phyloP scores from a whole-genome alignment of 2,113 vertebrate species.

The Physeter macrocephalus region DNA sequence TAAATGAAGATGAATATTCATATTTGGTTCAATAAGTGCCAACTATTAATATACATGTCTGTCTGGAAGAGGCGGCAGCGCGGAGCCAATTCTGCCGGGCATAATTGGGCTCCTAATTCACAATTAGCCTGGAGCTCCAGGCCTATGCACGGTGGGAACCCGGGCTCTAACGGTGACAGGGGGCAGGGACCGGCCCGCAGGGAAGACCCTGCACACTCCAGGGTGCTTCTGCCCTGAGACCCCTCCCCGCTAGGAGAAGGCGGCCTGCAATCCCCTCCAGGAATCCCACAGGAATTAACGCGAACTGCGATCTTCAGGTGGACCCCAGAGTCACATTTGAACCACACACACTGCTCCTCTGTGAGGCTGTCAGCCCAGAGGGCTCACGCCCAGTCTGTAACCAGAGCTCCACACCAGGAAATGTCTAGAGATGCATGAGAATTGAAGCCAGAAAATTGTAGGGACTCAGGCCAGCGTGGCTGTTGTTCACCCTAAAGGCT shows the following conservation, averaged over 20 bases:
- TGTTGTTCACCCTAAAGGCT: background rate
- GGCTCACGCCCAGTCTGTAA: no score
- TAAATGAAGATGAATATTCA: slow-evolving; percentile 99
- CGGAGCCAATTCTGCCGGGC: slow-evolving; percentile 84
- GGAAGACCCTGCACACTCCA: background rate
- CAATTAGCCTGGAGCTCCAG: slow-evolving; percentile 89
- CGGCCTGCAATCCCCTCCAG: background rate
- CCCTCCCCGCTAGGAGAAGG: background rate
- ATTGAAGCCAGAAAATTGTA: background rate
- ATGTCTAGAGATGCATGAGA: background rate
- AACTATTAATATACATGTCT: slow-evolving; percentile 99
- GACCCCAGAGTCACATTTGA: background rate
- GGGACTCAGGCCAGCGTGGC: background rate
- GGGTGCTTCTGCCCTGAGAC: background rate
- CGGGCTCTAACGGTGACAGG: slow-evolving; percentile 17
- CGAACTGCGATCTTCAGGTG: background rate
- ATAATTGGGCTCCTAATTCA: slow-evolving; percentile 91
- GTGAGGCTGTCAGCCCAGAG: background rate
- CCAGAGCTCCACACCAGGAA: background rate
- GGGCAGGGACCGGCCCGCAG: background rate
- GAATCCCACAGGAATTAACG: background rate
- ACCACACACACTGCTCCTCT: accelerated
- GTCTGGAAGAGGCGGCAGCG: slow-evolving; percentile 90
- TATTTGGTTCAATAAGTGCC: slow-evolving; percentile 96
- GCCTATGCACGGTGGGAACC: slow-evolving; percentile 62